phyloP scores from a whole-genome alignment of 2,113 vertebrate species.

The Cranoglanis bouderius region DNA sequence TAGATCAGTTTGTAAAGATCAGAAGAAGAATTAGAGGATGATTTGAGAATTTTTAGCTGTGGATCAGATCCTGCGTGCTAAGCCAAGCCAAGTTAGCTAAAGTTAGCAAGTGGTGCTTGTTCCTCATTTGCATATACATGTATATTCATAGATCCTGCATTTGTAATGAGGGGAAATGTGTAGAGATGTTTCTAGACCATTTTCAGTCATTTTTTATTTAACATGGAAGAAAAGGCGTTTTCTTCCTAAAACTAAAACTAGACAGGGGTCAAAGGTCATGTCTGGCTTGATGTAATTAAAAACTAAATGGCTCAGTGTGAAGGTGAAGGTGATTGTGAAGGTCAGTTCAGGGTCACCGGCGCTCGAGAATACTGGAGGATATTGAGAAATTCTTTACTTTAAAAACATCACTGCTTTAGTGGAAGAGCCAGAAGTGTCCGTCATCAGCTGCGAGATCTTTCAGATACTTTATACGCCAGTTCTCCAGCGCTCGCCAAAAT shows the following conservation, averaged over 20 bases:
- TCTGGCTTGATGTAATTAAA: not conserved
- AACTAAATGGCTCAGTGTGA: not conserved
- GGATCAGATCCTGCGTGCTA: not conserved
- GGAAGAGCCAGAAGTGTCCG: not conserved
- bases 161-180: not conserved
- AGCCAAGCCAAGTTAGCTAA: not conserved
- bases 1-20: too few species aligned
- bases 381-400: slow-evolving; percentile 16
- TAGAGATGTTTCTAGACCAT: not conserved
- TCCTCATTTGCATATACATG: not conserved
- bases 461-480: not conserved
- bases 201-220: not conserved
- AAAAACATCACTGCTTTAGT: not conserved
- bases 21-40: not conserved
- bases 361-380: not conserved
- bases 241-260: not conserved
- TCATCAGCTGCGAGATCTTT: slow-evolving; percentile 10
- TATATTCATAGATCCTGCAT: not conserved
- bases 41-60: not conserved
- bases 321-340: not conserved
- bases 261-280: not conserved
- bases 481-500: not conserved
- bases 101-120: not conserved
- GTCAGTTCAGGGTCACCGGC: not conserved
- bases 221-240: not conserved